A percentile compares a stretch with the other conserved stretches of the same genome.
Conservation (phyloP, 2,888 invertebrate species). For the Drosophila kanekoi region DNA sequence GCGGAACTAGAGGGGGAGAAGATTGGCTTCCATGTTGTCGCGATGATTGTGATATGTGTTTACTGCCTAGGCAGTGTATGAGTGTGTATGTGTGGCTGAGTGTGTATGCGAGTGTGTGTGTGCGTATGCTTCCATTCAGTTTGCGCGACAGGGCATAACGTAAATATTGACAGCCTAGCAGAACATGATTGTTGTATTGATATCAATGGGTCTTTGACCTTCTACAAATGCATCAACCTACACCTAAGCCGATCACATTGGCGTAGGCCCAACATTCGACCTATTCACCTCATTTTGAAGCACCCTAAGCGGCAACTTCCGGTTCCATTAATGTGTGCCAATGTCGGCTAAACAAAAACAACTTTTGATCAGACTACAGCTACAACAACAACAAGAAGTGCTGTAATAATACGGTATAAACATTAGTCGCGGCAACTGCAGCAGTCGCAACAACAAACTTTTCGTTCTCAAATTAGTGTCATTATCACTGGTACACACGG, state of each 20-base stretch:
- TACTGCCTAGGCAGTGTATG: conserved; percentile 8
- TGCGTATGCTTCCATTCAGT: conserved; percentile 18
- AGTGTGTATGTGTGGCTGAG: background rate
- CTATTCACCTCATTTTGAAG: conserved; percentile 59
- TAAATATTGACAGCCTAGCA: conserved; percentile 37
- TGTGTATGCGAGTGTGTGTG: background rate
- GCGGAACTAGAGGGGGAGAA: conserved; percentile 1
- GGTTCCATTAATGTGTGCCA: conserved; percentile 61
- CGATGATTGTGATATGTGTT: conserved; percentile 42
- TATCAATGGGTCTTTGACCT: conserved; percentile 45
- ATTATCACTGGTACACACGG: conserved; percentile 66
- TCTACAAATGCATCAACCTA: conserved; percentile 33
- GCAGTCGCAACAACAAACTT: conserved; percentile 27
- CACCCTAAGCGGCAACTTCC: conserved; percentile 45
- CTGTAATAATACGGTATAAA: conserved; percentile 12
- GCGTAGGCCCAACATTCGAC: conserved; percentile 38
- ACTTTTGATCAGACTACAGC: conserved; percentile 12
- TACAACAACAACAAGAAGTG: conserved; percentile 6
- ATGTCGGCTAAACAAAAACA: conserved; percentile 51
- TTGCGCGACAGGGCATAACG: conserved; percentile 27
- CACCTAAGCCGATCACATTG: conserved; percentile 26
- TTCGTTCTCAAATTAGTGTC: conserved; percentile 71
- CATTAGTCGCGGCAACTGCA: conserved; percentile 14
- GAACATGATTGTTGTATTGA: conserved; percentile 16
- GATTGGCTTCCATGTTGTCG: conserved; percentile 15